Evolutionary conservation across 2,113 vertebrate species (phyloP), one percentile per base, ranked within the genome.

Genomic region (Chaetodon trifascialis): DNA sequence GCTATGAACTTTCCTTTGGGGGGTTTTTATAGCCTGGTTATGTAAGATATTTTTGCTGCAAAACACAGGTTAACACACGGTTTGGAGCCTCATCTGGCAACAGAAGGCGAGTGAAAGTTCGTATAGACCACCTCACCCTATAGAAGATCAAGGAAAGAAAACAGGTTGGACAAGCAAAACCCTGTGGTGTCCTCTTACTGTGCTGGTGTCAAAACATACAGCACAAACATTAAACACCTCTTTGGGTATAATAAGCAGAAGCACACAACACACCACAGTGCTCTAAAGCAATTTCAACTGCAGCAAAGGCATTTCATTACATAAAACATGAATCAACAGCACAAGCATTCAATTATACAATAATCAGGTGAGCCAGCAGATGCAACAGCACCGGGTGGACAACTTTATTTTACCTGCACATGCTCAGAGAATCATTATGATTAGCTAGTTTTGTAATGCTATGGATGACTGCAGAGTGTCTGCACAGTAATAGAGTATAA

Each of bases 101-200:
- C 54, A 69, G 36, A 67, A 17, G 8, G 19, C 2, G 14, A 16
- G 2, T 59, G 12, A 64, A 68, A 76, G 44, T 70, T 11, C 25
- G 25, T 59, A 52, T 16, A 71, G 52, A 30, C 4, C 10, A 59
- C 7, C 16, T 59, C 58, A 34, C 30, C 56, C 65, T 64, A 73
- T 8, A 82, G 52, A 65, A 54, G 44, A 82, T 36, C 12, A 38
- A 23, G 2, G 34, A 64, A 68, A 44, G 71, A 19, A 63, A 88
- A 86, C 11, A 25, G 46, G 80, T 69, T 78, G 7, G 65, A 63
- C 46, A 8, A 66, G 55, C 36, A 72, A 23, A 80, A 40, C n/a
- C 11, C 17, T 36, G 16, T 2, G 8, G 56, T 30, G 51, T 78
- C 52, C 21, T 30, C 63, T 66, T 80, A 58, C 56, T 40, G 44